A percentile compares a stretch with the other conserved stretches of the same genome.
Evolutionary conservation across 2,113 vertebrate species (phyloP).

Genomic region (Polyodon spathula): DNA sequence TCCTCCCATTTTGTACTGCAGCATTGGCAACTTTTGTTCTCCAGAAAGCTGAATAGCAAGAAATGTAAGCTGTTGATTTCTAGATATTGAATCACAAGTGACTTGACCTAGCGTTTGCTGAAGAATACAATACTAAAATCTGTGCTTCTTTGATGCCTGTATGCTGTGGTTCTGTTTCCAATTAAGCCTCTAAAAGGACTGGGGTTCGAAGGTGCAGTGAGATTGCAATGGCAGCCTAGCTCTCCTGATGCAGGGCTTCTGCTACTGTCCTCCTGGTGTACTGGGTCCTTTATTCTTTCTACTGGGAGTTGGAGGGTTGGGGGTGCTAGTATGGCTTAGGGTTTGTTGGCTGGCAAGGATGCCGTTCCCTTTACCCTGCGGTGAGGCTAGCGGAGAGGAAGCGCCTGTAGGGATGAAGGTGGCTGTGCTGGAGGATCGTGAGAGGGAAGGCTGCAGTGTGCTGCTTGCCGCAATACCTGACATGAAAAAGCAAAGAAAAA

Average conservation of each 20-base stretch:
- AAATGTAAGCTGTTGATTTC: too few species aligned
- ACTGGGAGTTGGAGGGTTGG: constrained; percentile 59
- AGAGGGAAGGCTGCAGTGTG: constrained; percentile 74
- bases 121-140: too few species aligned
- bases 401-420: constrained; percentile 78
- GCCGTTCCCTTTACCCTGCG: constrained; percentile 72
- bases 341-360: constrained; percentile 70
- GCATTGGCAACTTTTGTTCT: too few species aligned
- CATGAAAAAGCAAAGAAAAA: constrained; percentile 4
- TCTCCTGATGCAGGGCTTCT: constrained; percentile 21
- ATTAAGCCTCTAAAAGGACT: background rate
- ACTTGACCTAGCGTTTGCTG: too few species aligned
- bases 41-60: too few species aligned
- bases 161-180: too few species aligned
- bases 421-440: constrained; percentile 63
- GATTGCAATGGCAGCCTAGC: background rate
- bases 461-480: constrained; percentile 71
- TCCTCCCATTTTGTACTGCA: too few species aligned
- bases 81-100: too few species aligned
- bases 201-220: background rate
- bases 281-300: constrained; percentile 78
- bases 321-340: constrained; percentile 66
- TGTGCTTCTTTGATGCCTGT: too few species aligned
- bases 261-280: constrained; percentile 67
- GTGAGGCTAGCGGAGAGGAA: constrained; percentile 70